Evolutionary conservation across 2,888 invertebrate species (phyloP).

Genomic region (Harpalus rubripes): DNA sequence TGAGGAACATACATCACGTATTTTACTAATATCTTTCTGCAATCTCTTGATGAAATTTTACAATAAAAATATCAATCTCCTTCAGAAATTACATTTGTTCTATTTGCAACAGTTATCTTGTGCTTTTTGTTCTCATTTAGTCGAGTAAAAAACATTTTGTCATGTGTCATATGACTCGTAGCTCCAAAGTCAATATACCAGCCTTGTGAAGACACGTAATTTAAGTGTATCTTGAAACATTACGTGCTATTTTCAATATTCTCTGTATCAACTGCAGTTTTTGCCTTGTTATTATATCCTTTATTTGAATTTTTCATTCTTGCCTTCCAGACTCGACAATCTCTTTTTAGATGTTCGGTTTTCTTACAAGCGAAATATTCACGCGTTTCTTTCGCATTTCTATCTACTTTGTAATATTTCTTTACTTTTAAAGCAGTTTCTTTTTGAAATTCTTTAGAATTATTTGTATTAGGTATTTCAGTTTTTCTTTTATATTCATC

Average conservation of each 20-base stretch:
- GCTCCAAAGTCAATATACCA: conserved; percentile 44
- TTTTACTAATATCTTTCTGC: no score
- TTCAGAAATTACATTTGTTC: background rate
- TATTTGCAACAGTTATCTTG: conserved; percentile 21
- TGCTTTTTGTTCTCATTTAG: background rate
- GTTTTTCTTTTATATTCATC: conserved; percentile 33
- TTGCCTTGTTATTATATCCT: background rate
- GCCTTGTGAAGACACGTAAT: background rate
- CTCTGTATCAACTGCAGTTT: conserved; percentile 5
- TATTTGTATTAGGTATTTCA: conserved; percentile 21
- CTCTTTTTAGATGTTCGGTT: conserved; percentile 15
- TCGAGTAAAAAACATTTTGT: conserved; percentile 25
- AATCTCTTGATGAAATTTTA: no score
- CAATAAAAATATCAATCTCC: no score
- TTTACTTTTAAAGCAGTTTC: background rate
- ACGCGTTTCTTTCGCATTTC: conserved; percentile 13
- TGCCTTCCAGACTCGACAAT: conserved; percentile 43
- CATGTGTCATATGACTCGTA: conserved; percentile 50
- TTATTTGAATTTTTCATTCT: background rate
- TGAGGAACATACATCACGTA: no score
- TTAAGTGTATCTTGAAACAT: background rate
- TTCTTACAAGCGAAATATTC: conserved; percentile 52
- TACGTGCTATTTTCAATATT: background rate
- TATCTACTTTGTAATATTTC: background rate
- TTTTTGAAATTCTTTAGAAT: conserved; percentile 17